Conservation (phyloP, 2,888 invertebrate genomes). For the Hemicrepidius hirtus region DNA sequence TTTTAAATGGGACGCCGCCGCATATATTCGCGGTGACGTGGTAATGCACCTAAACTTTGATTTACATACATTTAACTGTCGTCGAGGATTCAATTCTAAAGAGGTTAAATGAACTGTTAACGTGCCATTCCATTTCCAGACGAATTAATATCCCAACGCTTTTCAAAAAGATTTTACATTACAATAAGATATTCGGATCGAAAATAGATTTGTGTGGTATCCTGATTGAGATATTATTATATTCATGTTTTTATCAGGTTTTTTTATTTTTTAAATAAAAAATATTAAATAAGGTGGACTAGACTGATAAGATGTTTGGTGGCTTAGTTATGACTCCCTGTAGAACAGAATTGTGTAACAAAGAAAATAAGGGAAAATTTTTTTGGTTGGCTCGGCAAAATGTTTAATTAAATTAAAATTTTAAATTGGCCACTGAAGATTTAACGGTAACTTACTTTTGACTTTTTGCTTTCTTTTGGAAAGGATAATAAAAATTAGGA, state of each 20-base stretch:
- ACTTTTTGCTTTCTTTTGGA: too few relatives aligned
- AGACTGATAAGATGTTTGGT: not conserved
- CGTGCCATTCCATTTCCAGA: not conserved
- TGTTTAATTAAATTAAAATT: slow-evolving; percentile 7
- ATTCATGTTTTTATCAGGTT: too few relatives aligned
- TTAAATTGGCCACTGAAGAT: not conserved
- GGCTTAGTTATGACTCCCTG: not conserved
- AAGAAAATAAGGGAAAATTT: slow-evolving; percentile 3
- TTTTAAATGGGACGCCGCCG: slow-evolving; percentile 26
- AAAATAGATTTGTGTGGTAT: too few relatives aligned
- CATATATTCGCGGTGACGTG: not conserved
- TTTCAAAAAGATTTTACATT: too few relatives aligned
- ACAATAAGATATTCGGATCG: too few relatives aligned
- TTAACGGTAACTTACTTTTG: not conserved
- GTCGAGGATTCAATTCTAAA: slow-evolving; percentile 3
- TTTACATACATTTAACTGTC: slow-evolving; percentile 1
- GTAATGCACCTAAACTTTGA: not conserved
- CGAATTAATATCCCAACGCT: not conserved
- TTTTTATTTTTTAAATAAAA: too few relatives aligned
- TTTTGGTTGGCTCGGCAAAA: not conserved
- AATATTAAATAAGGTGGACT: too few relatives aligned
- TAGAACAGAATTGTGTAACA: not conserved
- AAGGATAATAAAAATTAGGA: too few relatives aligned
- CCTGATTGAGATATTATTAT: too few relatives aligned
- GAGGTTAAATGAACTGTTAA: slow-evolving; percentile 15